Percentiles rank a stretch among this genome's conserved stretches.
Evolutionary conservation across 1,140 invertebrate genomes (phyloP).

Genomic region (Drosophila simulans): DNA sequence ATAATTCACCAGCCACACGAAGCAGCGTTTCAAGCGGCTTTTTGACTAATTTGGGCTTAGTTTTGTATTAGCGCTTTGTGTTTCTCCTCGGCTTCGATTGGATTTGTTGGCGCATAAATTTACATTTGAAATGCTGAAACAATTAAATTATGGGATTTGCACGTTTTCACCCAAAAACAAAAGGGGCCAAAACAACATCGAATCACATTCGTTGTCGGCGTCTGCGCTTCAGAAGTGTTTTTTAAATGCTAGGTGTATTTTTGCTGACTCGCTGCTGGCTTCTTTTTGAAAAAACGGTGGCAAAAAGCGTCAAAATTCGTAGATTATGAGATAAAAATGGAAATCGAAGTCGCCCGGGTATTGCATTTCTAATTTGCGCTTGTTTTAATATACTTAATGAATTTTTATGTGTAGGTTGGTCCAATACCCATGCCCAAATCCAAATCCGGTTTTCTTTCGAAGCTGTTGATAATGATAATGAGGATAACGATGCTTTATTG

Average conservation of each 20-base stretch:
- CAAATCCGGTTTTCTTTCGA: slow-evolving; percentile 70
- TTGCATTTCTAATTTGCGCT: slow-evolving; percentile 79
- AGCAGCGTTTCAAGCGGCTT: slow-evolving; percentile 32
- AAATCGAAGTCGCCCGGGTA: slow-evolving; percentile 49
- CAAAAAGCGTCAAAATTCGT: slow-evolving; percentile 81
- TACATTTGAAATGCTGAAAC: slow-evolving; percentile 67
- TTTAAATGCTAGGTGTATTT: slow-evolving; percentile 61
- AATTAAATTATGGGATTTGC: slow-evolving; percentile 82
- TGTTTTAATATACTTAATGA: slow-evolving; percentile 82
- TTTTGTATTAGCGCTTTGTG: slow-evolving; percentile 32
- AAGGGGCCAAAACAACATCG: slow-evolving; percentile 28
- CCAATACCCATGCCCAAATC: slow-evolving; percentile 5
- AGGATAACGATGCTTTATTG: slow-evolving; percentile 81
- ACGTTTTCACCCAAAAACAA: slow-evolving; percentile 72
- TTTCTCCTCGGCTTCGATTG: slow-evolving; percentile 30
- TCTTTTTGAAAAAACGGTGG: slow-evolving; percentile 68
- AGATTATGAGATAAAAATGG: slow-evolving; percentile 80
- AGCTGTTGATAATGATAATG: slow-evolving; percentile 82
- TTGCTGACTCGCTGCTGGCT: slow-evolving; percentile 46
- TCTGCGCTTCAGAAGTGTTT: slow-evolving; percentile 68
- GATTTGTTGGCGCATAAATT: slow-evolving; percentile 66
- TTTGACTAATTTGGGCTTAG: slow-evolving; percentile 72
- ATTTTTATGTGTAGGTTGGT: slow-evolving; percentile 58
- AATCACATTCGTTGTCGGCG: slow-evolving; percentile 47
- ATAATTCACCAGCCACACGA: slow-evolving; percentile 67